Conservation (phyloP, 2,113 vertebrate species). For the Rhodinocichla rosea region DNA sequence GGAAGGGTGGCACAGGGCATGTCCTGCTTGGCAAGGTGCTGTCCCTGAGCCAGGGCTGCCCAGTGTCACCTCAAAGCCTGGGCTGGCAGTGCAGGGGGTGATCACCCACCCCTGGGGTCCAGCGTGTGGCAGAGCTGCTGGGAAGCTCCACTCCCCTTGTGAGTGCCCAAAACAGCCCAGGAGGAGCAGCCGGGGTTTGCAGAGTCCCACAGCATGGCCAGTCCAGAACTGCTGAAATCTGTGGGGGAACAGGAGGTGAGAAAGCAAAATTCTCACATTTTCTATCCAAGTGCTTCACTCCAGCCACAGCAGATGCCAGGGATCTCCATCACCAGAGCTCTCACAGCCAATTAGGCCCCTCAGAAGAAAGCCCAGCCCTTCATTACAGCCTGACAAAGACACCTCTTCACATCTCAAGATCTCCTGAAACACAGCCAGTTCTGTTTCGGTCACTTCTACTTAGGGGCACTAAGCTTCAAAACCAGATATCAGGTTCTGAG, state of each 20-base stretch:
- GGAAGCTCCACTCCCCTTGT: neutral
- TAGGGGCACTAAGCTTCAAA: neutral
- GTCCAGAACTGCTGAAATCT: neutral
- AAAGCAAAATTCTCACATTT: neutral
- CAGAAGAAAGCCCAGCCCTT: neutral
- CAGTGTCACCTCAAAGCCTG: neutral
- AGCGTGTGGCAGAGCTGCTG: fast-evolving
- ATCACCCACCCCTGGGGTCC: neutral
- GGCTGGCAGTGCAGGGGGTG: neutral
- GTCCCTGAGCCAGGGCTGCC: neutral
- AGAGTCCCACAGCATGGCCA: fast-evolving
- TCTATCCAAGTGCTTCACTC: neutral
- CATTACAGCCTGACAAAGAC: neutral
- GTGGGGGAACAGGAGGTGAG: fast-evolving
- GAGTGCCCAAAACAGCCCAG: fast-evolving
- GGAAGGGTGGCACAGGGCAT: neutral
- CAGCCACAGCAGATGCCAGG: fast-evolving
- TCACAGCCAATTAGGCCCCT: neutral
- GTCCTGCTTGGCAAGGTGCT: neutral
- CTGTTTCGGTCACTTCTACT: neutral
- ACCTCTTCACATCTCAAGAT: neutral
- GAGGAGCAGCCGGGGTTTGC: neutral
- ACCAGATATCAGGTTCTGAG: neutral
- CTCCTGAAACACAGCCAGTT: neutral
- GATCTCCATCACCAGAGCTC: neutral